Percentiles rank a stretch among this genome's conserved stretches.
Conservation (phyloP, 2,888 invertebrate genomes). For the Chelonus formosanus region DNA sequence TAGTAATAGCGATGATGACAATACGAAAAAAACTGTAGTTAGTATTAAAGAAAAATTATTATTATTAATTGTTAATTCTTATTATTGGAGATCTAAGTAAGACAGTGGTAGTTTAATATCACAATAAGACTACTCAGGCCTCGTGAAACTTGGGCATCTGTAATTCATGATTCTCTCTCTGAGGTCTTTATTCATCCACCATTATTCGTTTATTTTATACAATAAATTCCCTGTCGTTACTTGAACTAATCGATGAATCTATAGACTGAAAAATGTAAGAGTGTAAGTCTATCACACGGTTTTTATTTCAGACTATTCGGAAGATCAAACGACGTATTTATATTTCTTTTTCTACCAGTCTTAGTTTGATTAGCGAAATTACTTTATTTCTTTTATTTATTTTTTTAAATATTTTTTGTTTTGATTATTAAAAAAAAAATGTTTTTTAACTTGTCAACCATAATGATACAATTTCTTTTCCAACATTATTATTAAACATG, state of each 20-base stretch:
- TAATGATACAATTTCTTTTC: slow-evolving; percentile 3
- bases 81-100: slow-evolving; percentile 64
- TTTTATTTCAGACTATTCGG: slow-evolving; percentile 6
- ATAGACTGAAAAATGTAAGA: background rate
- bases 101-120: slow-evolving; percentile 66
- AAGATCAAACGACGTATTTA: slow-evolving; percentile 2
- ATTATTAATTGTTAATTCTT: slow-evolving; percentile 42
- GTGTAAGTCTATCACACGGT: slow-evolving; percentile 3
- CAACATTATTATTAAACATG: slow-evolving; percentile 6
- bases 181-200: slow-evolving; percentile 5
- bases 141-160: slow-evolving; percentile 52
- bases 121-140: slow-evolving; percentile 66
- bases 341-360: background rate
- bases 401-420: too few relatives aligned
- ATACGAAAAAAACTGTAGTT: slow-evolving; percentile 40
- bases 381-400: too few relatives aligned
- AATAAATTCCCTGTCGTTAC: too few relatives aligned
- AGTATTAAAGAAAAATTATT: slow-evolving; percentile 38
- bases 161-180: slow-evolving; percentile 27
- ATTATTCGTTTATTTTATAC: too few relatives aligned
- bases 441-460: background rate
- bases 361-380: background rate
- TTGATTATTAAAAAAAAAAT: background rate
- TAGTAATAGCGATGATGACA: slow-evolving; percentile 40
- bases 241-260: background rate